These are phyloP conservation scores for Ostrea edulis DNA, from an alignment of 1,140 invertebrate genomes.

Conservation along the genomic window DNA sequence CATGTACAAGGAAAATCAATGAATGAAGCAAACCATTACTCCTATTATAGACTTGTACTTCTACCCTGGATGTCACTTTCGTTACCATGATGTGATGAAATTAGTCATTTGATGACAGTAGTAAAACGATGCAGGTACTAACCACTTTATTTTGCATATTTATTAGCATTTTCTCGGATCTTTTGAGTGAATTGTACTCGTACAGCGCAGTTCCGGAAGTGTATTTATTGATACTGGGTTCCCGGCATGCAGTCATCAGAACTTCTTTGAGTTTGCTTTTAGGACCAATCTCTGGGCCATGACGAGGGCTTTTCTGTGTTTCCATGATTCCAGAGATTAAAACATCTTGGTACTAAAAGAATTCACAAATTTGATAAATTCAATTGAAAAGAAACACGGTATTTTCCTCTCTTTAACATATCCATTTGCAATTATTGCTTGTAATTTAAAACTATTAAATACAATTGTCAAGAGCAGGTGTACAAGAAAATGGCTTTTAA, in stretches of 20 bases:
- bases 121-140: background rate
- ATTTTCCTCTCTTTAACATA: background rate
- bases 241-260: background rate
- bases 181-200: constrained; percentile 37
- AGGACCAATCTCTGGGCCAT: background rate
- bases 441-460: background rate
- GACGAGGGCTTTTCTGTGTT: constrained; percentile 29
- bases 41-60: no score
- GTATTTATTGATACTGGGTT: constrained; percentile 40
- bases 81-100: no score
- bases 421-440: background rate
- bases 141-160: constrained; percentile 7
- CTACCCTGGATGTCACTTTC: no score
- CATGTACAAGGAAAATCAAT: no score
- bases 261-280: constrained; percentile 30
- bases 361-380: background rate
- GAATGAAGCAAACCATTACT: no score
- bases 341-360: constrained; percentile 37
- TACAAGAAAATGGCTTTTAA: no score
- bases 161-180: constrained; percentile 32
- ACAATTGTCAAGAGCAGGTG: background rate
- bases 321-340: constrained; percentile 42
- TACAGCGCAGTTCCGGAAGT: constrained; percentile 38
- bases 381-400: background rate
- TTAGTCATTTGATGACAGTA: no score